Conservation (phyloP, 2,888 invertebrate genomes). For the Sinodicranocentrus sp. region DNA sequence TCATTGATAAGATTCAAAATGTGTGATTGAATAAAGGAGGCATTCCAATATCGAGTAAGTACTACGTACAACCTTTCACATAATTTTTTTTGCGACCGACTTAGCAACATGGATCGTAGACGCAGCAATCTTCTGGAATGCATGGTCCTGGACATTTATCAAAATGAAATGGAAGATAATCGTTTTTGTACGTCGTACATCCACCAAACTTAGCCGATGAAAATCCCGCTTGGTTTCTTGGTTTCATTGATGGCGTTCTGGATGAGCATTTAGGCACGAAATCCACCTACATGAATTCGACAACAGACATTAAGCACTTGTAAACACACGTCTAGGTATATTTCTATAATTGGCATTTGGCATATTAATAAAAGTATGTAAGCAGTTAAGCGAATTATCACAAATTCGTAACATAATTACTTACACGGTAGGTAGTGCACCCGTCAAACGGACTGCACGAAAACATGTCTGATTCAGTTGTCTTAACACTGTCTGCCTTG, state of each 20-base stretch:
- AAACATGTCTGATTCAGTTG: conserved; percentile 8
- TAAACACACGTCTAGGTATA: too few relatives aligned
- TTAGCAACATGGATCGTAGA: background rate
- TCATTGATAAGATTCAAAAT: conserved; percentile 19
- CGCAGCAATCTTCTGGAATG: background rate
- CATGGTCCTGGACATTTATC: conserved; percentile 12
- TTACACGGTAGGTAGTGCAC: conserved; percentile 49
- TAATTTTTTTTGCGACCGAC: background rate
- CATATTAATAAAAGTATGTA: too few relatives aligned
- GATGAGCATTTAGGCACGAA: conserved; percentile 49
- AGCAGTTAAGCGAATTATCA: too few relatives aligned
- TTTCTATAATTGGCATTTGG: too few relatives aligned
- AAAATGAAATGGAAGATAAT: conserved; percentile 70
- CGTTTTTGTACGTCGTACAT: conserved; percentile 69
- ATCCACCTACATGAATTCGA: too few relatives aligned
- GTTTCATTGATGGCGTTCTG: conserved; percentile 51
- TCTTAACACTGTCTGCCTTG: conserved; percentile 29
- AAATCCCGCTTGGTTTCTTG: conserved; percentile 44
- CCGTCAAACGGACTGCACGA: conserved; percentile 43
- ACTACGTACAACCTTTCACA: background rate
- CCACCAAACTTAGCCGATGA: conserved; percentile 60
- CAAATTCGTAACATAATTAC: too few relatives aligned
- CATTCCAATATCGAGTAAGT: conserved; percentile 18
- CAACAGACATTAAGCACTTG: too few relatives aligned
- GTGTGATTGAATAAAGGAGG: conserved; percentile 39